Evolutionary conservation across 2,113 vertebrate species (phyloP), one percentile per base, ranked within the genome.

Genomic region (Neodon shergylaensis): DNA sequence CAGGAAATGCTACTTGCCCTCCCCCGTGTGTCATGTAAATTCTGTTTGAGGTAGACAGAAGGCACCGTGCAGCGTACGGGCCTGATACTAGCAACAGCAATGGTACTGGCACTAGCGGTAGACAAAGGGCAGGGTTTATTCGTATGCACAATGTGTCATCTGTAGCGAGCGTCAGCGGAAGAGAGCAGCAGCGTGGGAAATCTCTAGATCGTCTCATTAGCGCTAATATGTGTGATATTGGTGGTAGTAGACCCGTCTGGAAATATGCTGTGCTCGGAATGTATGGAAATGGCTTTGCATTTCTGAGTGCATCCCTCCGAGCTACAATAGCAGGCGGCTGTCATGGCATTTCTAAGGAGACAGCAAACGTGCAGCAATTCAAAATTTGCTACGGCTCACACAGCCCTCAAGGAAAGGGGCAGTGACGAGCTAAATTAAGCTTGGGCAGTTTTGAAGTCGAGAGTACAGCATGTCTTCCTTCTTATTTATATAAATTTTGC

Each of bases 251-350:
- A 63, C 92, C 77, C 86, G 65, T 63, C 82, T 95, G 83, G 84
- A 92, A 58, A 84, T 85, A 66, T n/a, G 28, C 84, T 91, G 79
- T 87, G 68, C 88, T 94, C 65, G 42, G 70, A 92, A 97, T 95
- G 92, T 87, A 91, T 42, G 21, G 66, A 90, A 95, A 91, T 68
- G n/a, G 54, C 66, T 42, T 92, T 95, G 77, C 88, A 83, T 92
- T 88, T 97, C 85, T 61, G 49, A 92, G 81, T 54, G 61, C 31
- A 76, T 7, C 36, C 16, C 81, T 66, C 13, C 28, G 70, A 91
- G 88, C 52, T 63, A 54, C 42, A 90, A 83, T 7, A 92, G 87
- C 73, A 85, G 81, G 94, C 88, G 65, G 8, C 47, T 88, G 81
- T 78, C 66, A n/a, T 0, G 47, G 87, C 13, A 87, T 78, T 70